A percentile compares a stretch with the other conserved stretches of the same genome.
These are phyloP conservation scores for Drosophila nigricruria DNA, from an alignment of 2,888 invertebrate species.

Conservation along the genomic window DNA sequence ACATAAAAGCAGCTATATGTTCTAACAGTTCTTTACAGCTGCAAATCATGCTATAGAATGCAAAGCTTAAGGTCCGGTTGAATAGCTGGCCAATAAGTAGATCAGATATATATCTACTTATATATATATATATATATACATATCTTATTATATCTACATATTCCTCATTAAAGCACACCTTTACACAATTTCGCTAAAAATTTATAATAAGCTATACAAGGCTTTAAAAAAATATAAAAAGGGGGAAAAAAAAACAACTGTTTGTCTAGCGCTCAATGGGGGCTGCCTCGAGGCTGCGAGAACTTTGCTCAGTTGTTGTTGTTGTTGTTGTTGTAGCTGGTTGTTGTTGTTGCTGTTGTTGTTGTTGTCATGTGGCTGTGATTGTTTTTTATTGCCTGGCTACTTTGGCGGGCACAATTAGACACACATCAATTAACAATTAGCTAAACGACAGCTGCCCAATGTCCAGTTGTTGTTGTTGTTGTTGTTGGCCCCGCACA, in stretches of 20 bases:
- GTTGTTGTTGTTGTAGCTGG: constrained; percentile 22
- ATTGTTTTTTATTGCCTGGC: constrained; percentile 80
- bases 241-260: background rate
- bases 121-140: background rate
- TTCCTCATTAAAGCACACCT: background rate
- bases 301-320: constrained; percentile 27
- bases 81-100: background rate
- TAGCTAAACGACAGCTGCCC: constrained; percentile 74
- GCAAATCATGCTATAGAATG: no score
- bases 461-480: constrained; percentile 21
- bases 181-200: background rate
- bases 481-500: constrained; percentile 10
- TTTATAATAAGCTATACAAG: constrained; percentile 1
- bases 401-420: constrained; percentile 81
- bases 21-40: background rate
- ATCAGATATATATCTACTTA: background rate
- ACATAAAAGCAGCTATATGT: background rate
- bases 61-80: no score
- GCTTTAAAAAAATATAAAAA: background rate
- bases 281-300: constrained; percentile 35
- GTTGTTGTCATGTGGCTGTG: constrained; percentile 52
- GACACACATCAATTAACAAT: constrained; percentile 84
- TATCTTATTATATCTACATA: background rate
- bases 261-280: constrained; percentile 1
- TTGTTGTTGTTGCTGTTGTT: constrained; percentile 19